A percentile compares a stretch with the other conserved stretches of the same genome.
These are phyloP conservation scores for Turnix velox DNA, from an alignment of 2,113 vertebrate species.

Conservation along the genomic window DNA sequence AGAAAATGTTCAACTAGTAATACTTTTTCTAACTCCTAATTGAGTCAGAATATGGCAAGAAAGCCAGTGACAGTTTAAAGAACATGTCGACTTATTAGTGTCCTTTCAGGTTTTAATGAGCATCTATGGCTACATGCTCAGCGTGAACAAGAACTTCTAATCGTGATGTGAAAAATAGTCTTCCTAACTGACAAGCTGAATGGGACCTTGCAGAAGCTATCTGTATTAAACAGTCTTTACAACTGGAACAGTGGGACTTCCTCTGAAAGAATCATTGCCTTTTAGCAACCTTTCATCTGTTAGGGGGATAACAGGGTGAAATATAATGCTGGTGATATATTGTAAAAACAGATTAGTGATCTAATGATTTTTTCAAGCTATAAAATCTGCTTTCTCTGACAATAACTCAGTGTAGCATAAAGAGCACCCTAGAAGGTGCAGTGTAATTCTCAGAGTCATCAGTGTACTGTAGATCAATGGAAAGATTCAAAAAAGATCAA, in stretches of 20 bases:
- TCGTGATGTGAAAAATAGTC: neutral
- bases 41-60: neutral
- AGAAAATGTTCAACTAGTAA: neutral
- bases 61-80: neutral
- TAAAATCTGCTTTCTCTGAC: neutral
- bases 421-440: neutral
- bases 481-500: neutral
- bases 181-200: neutral
- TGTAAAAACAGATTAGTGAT: slow-evolving; percentile 10
- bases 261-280: neutral
- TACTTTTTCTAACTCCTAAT: neutral
- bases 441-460: neutral
- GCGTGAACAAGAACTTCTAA: neutral
- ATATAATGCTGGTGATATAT: neutral
- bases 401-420: neutral
- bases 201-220: neutral
- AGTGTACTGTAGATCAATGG: neutral
- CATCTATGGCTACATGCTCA: neutral
- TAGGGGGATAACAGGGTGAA: neutral
- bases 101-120: neutral
- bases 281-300: slow-evolving; percentile 3
- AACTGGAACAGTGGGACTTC: neutral
- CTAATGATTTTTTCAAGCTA: slow-evolving; percentile 16
- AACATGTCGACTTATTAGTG: neutral
- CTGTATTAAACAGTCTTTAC: neutral